These are phyloP conservation scores for Bubo scandiacus DNA, from an alignment of 2,113 vertebrate species.

Conservation along the genomic window DNA sequence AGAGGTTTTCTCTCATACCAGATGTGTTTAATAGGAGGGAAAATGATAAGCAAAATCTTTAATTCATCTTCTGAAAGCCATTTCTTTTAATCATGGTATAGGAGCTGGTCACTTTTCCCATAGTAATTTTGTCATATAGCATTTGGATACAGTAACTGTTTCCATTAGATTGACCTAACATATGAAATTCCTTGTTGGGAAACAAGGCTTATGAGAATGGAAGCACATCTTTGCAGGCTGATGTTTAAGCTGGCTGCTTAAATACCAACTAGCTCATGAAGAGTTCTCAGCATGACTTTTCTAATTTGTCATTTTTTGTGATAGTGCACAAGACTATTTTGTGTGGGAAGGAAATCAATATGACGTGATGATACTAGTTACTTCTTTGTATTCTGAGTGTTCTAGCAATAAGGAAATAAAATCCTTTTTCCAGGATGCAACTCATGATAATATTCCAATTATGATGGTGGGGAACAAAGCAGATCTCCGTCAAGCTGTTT, in stretches of 20 bases:
- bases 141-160: neutral
- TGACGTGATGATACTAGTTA: neutral
- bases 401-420: neutral
- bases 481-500: constrained; percentile 81
- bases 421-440: constrained; percentile 79
- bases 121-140: neutral
- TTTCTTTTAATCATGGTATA: neutral
- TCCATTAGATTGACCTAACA: neutral
- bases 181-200: neutral
- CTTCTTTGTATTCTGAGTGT: neutral
- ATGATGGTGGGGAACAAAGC: constrained; percentile 97
- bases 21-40: neutral
- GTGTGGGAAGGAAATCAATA: neutral
- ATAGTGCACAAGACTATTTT: neutral
- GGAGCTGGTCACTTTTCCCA: neutral
- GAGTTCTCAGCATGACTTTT: neutral
- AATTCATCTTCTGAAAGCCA: neutral
- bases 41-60: neutral
- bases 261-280: neutral
- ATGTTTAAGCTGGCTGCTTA: neutral
- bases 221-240: neutral
- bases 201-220: neutral
- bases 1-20: fast-evolving
- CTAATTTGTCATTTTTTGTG: neutral
- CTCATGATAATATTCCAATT: constrained; percentile 86